Evolutionary conservation across 2,797 vertebrate genomes (phyloP), one percentile per base, ranked within the genome.

Genomic region (Botia kubotai): DNA sequence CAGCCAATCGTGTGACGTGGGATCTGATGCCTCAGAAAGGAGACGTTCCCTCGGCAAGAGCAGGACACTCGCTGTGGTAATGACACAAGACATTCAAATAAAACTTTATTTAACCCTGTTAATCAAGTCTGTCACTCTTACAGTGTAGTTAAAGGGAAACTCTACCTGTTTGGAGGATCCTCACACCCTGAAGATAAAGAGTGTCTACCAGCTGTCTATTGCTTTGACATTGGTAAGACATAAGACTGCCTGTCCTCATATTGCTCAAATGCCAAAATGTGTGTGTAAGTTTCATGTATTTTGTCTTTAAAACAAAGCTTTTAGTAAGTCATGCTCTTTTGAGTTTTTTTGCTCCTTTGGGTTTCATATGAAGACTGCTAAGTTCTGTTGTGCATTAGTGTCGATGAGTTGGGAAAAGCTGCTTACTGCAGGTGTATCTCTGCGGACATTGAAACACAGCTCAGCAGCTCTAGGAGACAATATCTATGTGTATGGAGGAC

Each of bases 61-160:
- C 89, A 89, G 91, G 92, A 83, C 93, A 94, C 84, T 90, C 86
- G 55, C 84, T 91, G 70, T 94, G 93, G 93, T 95, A 90, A 94
- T 72, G 39, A 79, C 53, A 63, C 7, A 23, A 66, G 26, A 58
- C 12, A 11, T 55, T 43, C 0, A 50, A 3, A 36, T 29, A 23
- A 23, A 62, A 1, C 17, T 57, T 19, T 33, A 21, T 10, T 6
- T 77, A 21, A 39, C 36, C 55, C 11, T 63, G 14, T 46, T 11
- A 55, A 21, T 5, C n/a, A 63, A 57, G 17, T 16, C 6, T 36
- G 3, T 33, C 7, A 26, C 33, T 58, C n/a, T 73, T 75, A 58
- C 80, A 94, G 92, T 84, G 75, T 93, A 73, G 87, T 90, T 52
- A 92, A 91, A 86, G 90, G 93, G 19, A 94, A 93, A 81, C 82